Evolutionary conservation across 2,888 invertebrate species (phyloP), one percentile per base, ranked within the genome.

Genomic region (Seira musarum): DNA sequence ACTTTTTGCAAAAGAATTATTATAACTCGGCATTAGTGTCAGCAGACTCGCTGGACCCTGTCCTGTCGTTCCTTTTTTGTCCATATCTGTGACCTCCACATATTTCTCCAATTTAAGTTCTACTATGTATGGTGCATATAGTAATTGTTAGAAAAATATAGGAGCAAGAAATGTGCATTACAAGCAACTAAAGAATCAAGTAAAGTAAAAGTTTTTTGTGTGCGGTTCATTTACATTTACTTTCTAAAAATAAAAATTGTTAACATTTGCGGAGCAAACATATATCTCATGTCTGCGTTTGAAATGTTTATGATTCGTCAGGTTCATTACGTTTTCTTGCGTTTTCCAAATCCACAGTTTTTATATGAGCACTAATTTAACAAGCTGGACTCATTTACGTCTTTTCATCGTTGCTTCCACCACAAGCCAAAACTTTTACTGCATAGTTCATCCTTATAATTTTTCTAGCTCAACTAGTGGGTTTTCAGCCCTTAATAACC

Each of bases 391-490:
- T 60, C 19, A 60, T 60, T 60, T 60, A 21, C n/a, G 15, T 21
- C 60, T n/a, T n/a, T n/a, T n/a, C 49, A n/a, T 49, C 57, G n/a
- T n/a, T n/a, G n/a, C n/a, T n/a, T 60, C 60, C 60, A 8, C 30
- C 8, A 30, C 30, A 30, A 30, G 60, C 21, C 10, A 60, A 2
- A 30, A 60, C 22, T 19, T 49, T 60, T 60, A 21, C n/a, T 60
- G n/a, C n/a, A 13, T 60, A 60, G 60, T 60, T 22, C 19, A 60
- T 60, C 60, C 60, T 19, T 13, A 8, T 60, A 22, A 21, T 10
- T 60, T 60, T 53, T 53, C 15, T 60, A 60, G 19, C 60, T 30
- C 30, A 60, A 60, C 60, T 60, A 60, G 60, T 60, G 60, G 60
- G 15, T 60, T 21, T 60, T 21, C 49, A n/a, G 22, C 60, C 13